Evolutionary conservation across 2,113 vertebrate genomes (phyloP).

Genomic region (Conger conger): DNA sequence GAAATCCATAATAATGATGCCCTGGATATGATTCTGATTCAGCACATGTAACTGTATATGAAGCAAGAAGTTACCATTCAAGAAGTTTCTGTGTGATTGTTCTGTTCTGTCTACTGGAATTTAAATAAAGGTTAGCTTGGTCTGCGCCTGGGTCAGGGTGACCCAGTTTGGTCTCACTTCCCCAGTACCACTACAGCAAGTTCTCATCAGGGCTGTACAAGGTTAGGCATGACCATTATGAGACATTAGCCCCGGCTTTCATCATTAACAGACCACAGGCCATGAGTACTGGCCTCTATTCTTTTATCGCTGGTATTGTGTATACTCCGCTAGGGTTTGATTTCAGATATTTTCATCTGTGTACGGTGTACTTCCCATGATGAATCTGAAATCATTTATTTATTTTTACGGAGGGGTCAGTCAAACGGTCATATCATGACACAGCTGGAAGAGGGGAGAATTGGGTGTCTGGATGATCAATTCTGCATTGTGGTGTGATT

Average conservation of each 20-base stretch:
- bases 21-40: neutral
- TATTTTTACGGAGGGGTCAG: conserved; percentile 54
- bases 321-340: neutral
- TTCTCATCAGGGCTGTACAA: conserved; percentile 75
- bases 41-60: neutral
- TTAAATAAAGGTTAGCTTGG: neutral
- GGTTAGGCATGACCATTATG: conserved; percentile 77
- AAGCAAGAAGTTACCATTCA: neutral
- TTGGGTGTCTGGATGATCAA: conserved; percentile 68
- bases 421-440: conserved; percentile 73
- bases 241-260: conserved; percentile 68
- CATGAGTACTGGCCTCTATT: neutral
- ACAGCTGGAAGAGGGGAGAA: conserved; percentile 70
- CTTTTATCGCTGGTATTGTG: conserved; percentile 1
- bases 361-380: neutral
- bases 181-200: conserved; percentile 66
- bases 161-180: conserved; percentile 71
- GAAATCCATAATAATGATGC: neutral
- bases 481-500: conserved; percentile 68
- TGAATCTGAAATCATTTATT: neutral
- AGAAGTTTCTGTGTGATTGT: too few species aligned
- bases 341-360: conserved; percentile 3
- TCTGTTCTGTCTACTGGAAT: neutral
- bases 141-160: conserved; percentile 61
- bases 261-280: conserved; percentile 55